phyloP scores from a whole-genome alignment of 2,797 vertebrate genomes.

The Acestrorhynchus altus region DNA sequence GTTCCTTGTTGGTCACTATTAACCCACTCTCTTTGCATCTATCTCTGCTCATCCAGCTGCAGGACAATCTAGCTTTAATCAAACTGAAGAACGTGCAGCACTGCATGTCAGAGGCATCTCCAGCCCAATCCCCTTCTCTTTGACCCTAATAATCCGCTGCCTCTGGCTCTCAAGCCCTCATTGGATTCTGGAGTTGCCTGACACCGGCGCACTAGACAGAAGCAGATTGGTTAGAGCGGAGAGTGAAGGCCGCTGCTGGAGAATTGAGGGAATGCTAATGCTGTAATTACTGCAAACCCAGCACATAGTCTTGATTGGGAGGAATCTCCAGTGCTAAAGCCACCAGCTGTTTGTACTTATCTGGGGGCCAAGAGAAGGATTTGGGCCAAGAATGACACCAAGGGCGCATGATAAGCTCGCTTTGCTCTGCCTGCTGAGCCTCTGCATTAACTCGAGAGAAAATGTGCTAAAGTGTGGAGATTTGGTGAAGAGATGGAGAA shows the following conservation, averaged over 20 bases:
- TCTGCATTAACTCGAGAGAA: neutral
- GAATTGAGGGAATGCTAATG: slow-evolving; percentile 14
- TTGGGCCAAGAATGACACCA: slow-evolving; percentile 37
- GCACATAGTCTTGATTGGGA: slow-evolving; percentile 22
- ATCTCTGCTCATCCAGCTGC: slow-evolving; percentile 1
- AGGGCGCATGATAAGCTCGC: slow-evolving; percentile 36
- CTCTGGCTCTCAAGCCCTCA: neutral
- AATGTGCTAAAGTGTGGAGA: slow-evolving; percentile 19
- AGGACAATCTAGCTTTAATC: slow-evolving; percentile 21
- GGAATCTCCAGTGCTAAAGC: slow-evolving; percentile 23
- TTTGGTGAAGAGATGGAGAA: slow-evolving; percentile 1
- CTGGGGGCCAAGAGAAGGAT: slow-evolving; percentile 6
- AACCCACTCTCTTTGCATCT: slow-evolving; percentile 11
- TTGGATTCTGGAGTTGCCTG: neutral
- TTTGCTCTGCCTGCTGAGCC: slow-evolving; percentile 9
- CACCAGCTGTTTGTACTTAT: slow-evolving; percentile 36
- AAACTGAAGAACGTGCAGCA: neutral
- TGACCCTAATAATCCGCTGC: slow-evolving; percentile 36
- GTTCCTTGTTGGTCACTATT: neutral
- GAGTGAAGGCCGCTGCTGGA: slow-evolving; percentile 14
- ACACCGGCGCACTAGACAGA: neutral
- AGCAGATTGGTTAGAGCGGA: slow-evolving; percentile 4
- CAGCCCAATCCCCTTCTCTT: slow-evolving; percentile 3
- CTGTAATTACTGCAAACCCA: slow-evolving; percentile 21
- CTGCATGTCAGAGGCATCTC: neutral